Evolutionary conservation across 2,888 invertebrate genomes (phyloP).

Genomic region (Pelosia muscerda): DNA sequence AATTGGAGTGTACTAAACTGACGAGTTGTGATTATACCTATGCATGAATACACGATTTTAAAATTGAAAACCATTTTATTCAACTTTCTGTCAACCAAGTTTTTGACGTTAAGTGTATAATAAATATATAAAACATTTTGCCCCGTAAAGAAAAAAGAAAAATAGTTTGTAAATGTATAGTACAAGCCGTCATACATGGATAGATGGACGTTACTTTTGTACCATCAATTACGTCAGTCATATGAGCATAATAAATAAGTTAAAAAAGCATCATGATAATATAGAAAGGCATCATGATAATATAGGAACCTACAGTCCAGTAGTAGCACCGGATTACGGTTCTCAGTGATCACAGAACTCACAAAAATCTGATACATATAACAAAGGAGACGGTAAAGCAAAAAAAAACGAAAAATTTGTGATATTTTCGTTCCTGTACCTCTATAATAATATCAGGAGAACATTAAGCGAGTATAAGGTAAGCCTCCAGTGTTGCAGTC

Average conservation of each 20-base stretch:
- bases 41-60: too few relatives aligned
- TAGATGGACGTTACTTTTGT: background rate
- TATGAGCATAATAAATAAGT: background rate
- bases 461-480: slow-evolving; percentile 82
- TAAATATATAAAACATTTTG: too few relatives aligned
- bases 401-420: slow-evolving; percentile 13
- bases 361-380: background rate
- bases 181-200: too few relatives aligned
- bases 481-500: slow-evolving; percentile 81
- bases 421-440: slow-evolving; percentile 49
- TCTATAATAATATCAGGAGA: slow-evolving; percentile 77
- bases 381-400: background rate
- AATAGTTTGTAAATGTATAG: too few relatives aligned
- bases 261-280: background rate
- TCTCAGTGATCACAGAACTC: background rate
- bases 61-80: too few relatives aligned
- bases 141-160: too few relatives aligned
- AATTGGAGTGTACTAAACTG: too few relatives aligned
- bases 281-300: background rate
- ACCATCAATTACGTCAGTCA: background rate
- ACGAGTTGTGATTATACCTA: too few relatives aligned
- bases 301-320: background rate
- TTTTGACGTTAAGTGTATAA: background rate
- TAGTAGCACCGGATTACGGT: background rate
- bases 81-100: background rate